Evolutionary conservation across 2,888 invertebrate genomes (phyloP).

Genomic region (Arctia plantaginis): DNA sequence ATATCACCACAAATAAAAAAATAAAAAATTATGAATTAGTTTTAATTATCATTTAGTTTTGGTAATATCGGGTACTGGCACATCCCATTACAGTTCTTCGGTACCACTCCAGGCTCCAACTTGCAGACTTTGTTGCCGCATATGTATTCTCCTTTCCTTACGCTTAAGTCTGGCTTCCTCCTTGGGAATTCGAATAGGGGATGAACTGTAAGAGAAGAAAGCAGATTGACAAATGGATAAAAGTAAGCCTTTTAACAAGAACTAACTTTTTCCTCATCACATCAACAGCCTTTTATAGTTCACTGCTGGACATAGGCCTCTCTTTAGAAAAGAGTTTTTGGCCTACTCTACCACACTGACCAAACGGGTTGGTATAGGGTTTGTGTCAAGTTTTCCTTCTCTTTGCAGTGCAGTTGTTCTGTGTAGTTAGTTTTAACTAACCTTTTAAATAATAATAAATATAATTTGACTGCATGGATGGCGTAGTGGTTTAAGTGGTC

Average conservation of each 20-base stretch:
- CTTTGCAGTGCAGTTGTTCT: no score
- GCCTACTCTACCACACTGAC: no score
- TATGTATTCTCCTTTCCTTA: conserved; percentile 69
- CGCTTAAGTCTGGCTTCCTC: not conserved
- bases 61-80: conserved; percentile 64
- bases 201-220: conserved; percentile 17
- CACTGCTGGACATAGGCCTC: no score
- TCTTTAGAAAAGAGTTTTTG: no score
- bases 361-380: no score
- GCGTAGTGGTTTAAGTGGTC: no score
- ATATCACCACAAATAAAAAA: not conserved
- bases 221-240: not conserved
- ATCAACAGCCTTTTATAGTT: no score
- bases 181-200: conserved; percentile 14
- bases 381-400: no score
- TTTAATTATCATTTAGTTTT: not conserved
- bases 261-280: no score
- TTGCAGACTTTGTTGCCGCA: conserved; percentile 67
- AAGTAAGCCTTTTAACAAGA: not conserved
- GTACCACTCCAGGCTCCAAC: conserved; percentile 63
- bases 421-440: no score
- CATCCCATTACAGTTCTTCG: conserved; percentile 63
- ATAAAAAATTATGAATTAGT: not conserved
- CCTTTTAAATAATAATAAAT: no score
- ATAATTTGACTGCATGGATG: no score